Conservation (phyloP, 2,113 vertebrate genomes). For the Pomatostomus ruficeps region DNA sequence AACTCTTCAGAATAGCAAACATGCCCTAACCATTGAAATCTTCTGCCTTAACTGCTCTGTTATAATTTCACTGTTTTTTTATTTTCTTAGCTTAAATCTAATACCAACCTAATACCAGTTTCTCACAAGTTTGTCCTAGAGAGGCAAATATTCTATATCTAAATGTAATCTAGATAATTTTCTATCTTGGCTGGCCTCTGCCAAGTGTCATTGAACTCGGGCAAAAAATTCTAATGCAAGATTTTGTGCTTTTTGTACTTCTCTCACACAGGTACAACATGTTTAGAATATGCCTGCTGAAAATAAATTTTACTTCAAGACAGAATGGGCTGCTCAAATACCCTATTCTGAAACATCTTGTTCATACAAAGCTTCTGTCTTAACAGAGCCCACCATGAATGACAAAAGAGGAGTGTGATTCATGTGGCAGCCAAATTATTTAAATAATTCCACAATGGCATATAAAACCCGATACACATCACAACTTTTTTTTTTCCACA, state of each 20-base stretch:
- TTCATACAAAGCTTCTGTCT: not conserved
- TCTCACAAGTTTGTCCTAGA: not conserved
- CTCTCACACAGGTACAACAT: not conserved
- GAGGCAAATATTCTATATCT: not conserved
- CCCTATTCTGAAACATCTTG: not conserved
- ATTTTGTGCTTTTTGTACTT: conserved; percentile 10
- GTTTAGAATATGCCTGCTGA: conserved; percentile 4
- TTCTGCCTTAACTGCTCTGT: not conserved
- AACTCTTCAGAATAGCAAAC: not conserved
- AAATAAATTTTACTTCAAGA: conserved; percentile 40
- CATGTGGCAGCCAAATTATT: conserved; percentile 69
- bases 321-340: conserved; percentile 1
- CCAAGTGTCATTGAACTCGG: not conserved
- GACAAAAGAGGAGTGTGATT: conserved; percentile 43
- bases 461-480: conserved; percentile 38
- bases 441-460: conserved; percentile 55
- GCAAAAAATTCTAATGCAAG: not conserved
- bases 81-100: not conserved
- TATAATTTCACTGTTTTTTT: not conserved
- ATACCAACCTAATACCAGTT: not conserved
- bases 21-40: not conserved
- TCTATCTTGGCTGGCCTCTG: not conserved
- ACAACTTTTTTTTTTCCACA: conserved; percentile 4
- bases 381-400: not conserved
- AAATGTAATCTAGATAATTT: not conserved